These are phyloP conservation scores for Operophtera brumata DNA, from an alignment of 2,888 invertebrate species.

Conservation along the genomic window DNA sequence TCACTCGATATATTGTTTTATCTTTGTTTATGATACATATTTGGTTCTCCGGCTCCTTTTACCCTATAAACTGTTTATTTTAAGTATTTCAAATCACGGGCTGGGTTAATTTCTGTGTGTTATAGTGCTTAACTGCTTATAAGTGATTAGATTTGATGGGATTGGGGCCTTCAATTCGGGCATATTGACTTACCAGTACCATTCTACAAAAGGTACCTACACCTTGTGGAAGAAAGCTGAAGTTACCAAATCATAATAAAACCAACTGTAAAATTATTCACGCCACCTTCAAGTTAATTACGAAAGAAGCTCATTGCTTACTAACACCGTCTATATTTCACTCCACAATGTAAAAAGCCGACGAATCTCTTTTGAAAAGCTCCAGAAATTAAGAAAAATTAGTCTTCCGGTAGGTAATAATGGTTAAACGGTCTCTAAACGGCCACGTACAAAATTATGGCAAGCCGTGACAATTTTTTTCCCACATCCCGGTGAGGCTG, in stretches of 20 bases:
- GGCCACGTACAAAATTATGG: slow-evolving; percentile 78
- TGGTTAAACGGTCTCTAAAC: slow-evolving; percentile 52
- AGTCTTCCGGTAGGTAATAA: slow-evolving; percentile 67
- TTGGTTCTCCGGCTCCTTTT: slow-evolving; percentile 8
- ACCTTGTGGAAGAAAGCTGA: no score
- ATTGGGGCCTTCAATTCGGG: no score
- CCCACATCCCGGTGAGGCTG: slow-evolving; percentile 59
- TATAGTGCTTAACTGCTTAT: no score
- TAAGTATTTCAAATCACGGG: slow-evolving; percentile 10
- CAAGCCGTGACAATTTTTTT: slow-evolving; percentile 77
- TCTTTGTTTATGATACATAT: slow-evolving; percentile 3
- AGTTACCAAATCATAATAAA: background rate
- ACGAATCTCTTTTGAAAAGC: slow-evolving; percentile 50
- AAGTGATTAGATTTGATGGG: no score
- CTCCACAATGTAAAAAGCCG: slow-evolving; percentile 30
- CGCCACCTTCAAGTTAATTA: slow-evolving; percentile 4
- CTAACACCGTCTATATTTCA: slow-evolving; percentile 13
- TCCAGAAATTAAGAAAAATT: slow-evolving; percentile 77
- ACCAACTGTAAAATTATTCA: background rate
- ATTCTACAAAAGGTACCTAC: slow-evolving; percentile 2
- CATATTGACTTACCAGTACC: no score
- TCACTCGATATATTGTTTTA: slow-evolving; percentile 13
- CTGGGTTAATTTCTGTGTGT: no score
- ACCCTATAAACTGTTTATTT: background rate
- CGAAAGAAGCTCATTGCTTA: slow-evolving; percentile 7